Conservation (phyloP, 2,888 invertebrate genomes). For the Anaspis maculata region DNA sequence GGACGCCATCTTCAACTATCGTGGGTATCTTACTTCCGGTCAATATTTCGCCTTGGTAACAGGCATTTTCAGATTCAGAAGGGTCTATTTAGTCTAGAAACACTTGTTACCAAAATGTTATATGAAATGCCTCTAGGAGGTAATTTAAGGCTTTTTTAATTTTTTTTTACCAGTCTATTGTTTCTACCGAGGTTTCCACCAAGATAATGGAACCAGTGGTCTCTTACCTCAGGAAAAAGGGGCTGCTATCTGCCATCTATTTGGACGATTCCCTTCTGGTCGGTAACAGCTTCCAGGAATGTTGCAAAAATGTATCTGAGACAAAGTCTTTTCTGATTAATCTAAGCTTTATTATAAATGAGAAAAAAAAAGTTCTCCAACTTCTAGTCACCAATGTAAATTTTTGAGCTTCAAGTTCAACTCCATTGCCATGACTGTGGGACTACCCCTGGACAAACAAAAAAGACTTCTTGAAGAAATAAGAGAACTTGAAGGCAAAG, state of each 20-base stretch:
- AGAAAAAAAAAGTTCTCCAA: too few relatives aligned
- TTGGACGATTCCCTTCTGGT: not conserved
- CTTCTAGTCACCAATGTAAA: too few relatives aligned
- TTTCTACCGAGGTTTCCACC: not conserved
- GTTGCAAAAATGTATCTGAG: slow-evolving; percentile 1
- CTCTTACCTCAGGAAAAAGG: not conserved
- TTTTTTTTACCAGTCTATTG: too few relatives aligned
- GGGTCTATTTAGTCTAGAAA: too few relatives aligned
- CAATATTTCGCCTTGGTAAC: too few relatives aligned
- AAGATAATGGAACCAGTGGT: not conserved
- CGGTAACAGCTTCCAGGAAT: not conserved
- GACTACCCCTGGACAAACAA: not conserved
- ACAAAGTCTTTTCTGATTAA: not conserved
- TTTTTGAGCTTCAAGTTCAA: slow-evolving; percentile 6
- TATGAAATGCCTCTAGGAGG: too few relatives aligned
- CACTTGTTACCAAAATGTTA: too few relatives aligned
- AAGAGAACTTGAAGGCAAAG: not conserved
- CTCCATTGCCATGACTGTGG: slow-evolving; percentile 1
- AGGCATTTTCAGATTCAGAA: too few relatives aligned
- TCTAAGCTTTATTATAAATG: slow-evolving; percentile 10
- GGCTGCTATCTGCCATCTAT: not conserved
- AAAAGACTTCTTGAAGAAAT: not conserved
- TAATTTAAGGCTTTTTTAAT: too few relatives aligned
- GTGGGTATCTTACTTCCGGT: too few relatives aligned
- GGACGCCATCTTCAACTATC: too few relatives aligned